These are phyloP conservation scores for Yponomeuta evonymella DNA, from an alignment of 2,888 invertebrate genomes.

Conservation along the genomic window DNA sequence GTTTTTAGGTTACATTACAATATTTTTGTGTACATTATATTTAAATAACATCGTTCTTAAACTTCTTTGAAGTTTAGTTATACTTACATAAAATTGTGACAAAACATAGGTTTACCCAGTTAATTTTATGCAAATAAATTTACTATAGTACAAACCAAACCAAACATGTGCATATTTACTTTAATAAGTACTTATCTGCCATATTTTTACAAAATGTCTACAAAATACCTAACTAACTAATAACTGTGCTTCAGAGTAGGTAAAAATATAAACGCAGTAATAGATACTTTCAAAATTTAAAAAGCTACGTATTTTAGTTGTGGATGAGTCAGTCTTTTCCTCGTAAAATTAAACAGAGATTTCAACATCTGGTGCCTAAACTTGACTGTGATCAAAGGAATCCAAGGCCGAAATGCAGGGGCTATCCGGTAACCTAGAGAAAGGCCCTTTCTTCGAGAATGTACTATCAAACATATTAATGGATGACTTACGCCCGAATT, in stretches of 20 bases:
- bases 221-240: background rate
- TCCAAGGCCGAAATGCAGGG: slow-evolving; percentile 40
- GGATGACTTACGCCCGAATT: slow-evolving; percentile 14
- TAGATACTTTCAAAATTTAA: background rate
- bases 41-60: background rate
- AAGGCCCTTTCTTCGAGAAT: slow-evolving; percentile 15
- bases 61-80: background rate
- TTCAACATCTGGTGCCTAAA: slow-evolving; percentile 38
- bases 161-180: background rate
- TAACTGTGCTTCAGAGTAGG: background rate
- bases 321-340: slow-evolving; percentile 71
- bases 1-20: background rate
- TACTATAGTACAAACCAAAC: background rate
- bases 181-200: background rate
- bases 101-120: background rate
- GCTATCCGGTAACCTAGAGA: slow-evolving; percentile 40
- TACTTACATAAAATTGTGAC: background rate
- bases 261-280: background rate
- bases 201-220: background rate
- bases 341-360: slow-evolving; percentile 53
- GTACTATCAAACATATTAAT: slow-evolving; percentile 21
- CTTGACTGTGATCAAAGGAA: slow-evolving; percentile 51
- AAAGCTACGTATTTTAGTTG: slow-evolving; percentile 21
- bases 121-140: background rate
- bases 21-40: background rate